A percentile compares a stretch with the other conserved stretches of the same genome.
phyloP scores from a whole-genome alignment of 2,888 invertebrate species.

The Alloplasta piceator region DNA sequence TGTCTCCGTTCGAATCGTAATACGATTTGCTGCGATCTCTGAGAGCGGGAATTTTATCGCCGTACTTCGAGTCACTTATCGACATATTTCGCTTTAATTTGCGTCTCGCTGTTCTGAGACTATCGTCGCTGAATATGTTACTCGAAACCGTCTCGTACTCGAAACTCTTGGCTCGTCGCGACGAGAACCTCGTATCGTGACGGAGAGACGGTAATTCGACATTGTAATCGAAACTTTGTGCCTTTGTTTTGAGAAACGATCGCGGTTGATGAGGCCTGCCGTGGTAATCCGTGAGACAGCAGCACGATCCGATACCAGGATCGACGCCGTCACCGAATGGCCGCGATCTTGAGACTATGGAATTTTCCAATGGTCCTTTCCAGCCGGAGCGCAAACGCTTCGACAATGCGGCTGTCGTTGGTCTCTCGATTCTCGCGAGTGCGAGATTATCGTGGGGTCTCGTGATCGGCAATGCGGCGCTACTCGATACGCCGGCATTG shows the following conservation, averaged over 20 bases:
- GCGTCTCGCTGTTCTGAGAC: conserved; percentile 79
- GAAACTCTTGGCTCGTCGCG: conserved; percentile 78
- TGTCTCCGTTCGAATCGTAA: conserved; percentile 79
- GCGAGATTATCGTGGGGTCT: conserved; percentile 13
- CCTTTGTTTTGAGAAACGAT: conserved; percentile 75
- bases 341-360: conserved; percentile 66
- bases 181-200: conserved; percentile 62
- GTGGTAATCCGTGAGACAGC: conserved; percentile 58
- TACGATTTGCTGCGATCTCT: conserved; percentile 81
- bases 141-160: conserved; percentile 80
- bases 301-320: neutral
- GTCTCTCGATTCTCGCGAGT: conserved; percentile 21
- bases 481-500: neutral
- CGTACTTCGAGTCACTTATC: conserved; percentile 79
- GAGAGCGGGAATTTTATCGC: conserved; percentile 80
- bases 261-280: conserved; percentile 68
- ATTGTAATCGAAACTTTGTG: conserved; percentile 80
- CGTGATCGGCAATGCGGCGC: conserved; percentile 26
- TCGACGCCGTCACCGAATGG: conserved; percentile 53
- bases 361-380: conserved; percentile 63
- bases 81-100: conserved; percentile 80
- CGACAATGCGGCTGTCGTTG: conserved; percentile 42
- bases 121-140: conserved; percentile 83
- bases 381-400: conserved; percentile 46
- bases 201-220: conserved; percentile 58